These are phyloP conservation scores for Dysmachus trigonus DNA, from an alignment of 2,888 invertebrate genomes.

Conservation along the genomic window DNA sequence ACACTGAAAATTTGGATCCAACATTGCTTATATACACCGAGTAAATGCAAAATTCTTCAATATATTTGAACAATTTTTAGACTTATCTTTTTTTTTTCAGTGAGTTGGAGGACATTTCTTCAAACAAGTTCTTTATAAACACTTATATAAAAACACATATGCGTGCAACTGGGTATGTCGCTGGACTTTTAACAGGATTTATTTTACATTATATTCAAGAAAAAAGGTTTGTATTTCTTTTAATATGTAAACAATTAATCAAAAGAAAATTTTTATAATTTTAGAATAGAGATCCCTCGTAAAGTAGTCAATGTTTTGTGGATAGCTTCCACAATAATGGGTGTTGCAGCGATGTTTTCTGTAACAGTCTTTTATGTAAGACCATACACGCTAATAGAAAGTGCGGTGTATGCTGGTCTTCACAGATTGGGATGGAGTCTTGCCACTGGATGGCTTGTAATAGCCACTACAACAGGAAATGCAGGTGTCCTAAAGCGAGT, in stretches of 20 bases:
- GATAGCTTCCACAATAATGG: constrained; percentile 61
- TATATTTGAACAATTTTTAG: neutral
- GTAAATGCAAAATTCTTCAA: constrained; percentile 65
- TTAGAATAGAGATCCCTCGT: constrained; percentile 64
- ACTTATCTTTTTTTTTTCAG: constrained; percentile 63
- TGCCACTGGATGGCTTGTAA: constrained; percentile 73
- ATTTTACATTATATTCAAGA: constrained; percentile 72
- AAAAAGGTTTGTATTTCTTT: constrained; percentile 63
- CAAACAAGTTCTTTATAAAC: constrained; percentile 71
- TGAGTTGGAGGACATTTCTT: constrained; percentile 72
- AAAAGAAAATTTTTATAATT: constrained; percentile 8
- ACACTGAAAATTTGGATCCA: constrained; percentile 70
- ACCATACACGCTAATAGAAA: constrained; percentile 69
- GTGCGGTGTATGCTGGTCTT: constrained; percentile 72
- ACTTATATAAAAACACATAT: constrained; percentile 80
- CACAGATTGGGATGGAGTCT: constrained; percentile 76
- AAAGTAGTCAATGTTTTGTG: constrained; percentile 57
- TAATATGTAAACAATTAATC: neutral
- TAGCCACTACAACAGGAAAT: constrained; percentile 74
- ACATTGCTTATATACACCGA: constrained; percentile 74
- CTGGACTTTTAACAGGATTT: constrained; percentile 74
- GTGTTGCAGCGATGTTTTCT: constrained; percentile 70
- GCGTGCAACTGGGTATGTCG: constrained; percentile 75
- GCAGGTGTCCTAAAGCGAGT: constrained; percentile 65
- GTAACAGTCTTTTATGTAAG: constrained; percentile 73